A percentile compares a stretch with the other conserved stretches of the same genome.
These are phyloP conservation scores for Bursaphelenchus okinawaensis DNA, from an alignment of 2,888 invertebrate species.

Conservation along the genomic window DNA sequence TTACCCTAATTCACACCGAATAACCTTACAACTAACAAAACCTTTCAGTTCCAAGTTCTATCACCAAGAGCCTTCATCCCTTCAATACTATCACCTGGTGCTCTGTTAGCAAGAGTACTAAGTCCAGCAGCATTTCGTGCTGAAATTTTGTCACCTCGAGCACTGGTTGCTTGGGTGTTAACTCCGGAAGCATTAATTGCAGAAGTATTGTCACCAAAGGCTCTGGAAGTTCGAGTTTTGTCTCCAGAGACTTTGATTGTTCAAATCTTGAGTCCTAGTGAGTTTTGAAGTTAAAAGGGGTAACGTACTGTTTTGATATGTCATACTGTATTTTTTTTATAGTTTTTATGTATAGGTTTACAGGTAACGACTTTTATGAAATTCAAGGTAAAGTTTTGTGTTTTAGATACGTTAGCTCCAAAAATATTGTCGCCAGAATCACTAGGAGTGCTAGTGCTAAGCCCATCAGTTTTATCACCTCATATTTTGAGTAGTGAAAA, in stretches of 20 bases:
- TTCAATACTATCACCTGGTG: constrained; percentile 46
- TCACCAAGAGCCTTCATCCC: constrained; percentile 21
- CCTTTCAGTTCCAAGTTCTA: not conserved
- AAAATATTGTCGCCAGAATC: constrained; percentile 16
- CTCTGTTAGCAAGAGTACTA: constrained; percentile 43
- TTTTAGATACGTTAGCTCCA: constrained; percentile 10
- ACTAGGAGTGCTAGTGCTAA: constrained; percentile 7
- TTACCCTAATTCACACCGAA: too few relatives aligned
- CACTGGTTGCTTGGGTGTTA: constrained; percentile 47
- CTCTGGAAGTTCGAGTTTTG: constrained; percentile 12
- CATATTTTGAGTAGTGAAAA: constrained; percentile 18
- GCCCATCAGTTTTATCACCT: constrained; percentile 13
- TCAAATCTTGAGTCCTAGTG: constrained; percentile 12
- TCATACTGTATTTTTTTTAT: not conserved
- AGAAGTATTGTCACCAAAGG: constrained; percentile 30
- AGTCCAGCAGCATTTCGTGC: constrained; percentile 47
- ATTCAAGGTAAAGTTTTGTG: too few relatives aligned
- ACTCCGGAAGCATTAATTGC: constrained; percentile 46
- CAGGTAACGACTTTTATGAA: not conserved
- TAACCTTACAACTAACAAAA: not conserved
- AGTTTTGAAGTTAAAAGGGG: too few relatives aligned
- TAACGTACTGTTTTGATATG: too few relatives aligned
- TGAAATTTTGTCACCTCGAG: constrained; percentile 46
- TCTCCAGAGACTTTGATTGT: constrained; percentile 21
- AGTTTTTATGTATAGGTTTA: not conserved